phyloP scores from a whole-genome alignment of 2,797 vertebrate genomes.

The Notamacropus eugenii region DNA sequence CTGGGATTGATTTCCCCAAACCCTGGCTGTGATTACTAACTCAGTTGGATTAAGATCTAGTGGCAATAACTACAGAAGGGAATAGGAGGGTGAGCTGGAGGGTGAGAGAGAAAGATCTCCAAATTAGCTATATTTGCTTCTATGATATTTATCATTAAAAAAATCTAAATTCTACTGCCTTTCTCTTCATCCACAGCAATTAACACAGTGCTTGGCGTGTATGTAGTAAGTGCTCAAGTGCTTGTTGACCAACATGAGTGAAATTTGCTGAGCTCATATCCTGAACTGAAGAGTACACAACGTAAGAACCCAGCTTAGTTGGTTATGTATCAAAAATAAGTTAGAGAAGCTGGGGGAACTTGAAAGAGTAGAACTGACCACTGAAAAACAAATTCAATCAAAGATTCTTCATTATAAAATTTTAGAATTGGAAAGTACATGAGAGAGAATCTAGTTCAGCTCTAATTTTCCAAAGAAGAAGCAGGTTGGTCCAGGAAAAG shows the following conservation, averaged over 20 bases:
- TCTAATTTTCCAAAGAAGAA: background rate
- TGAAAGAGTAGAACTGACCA: background rate
- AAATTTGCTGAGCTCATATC: constrained; percentile 34
- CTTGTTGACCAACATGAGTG: background rate
- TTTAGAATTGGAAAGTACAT: background rate
- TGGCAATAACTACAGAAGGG: background rate
- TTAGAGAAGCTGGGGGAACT: background rate
- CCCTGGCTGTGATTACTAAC: background rate
- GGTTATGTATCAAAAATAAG: constrained; percentile 33
- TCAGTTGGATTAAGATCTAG: background rate
- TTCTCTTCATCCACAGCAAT: background rate
- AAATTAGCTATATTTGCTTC: background rate
- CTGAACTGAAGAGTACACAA: constrained; percentile 28
- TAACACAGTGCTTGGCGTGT: background rate
- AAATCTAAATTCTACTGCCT: background rate
- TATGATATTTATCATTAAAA: background rate
- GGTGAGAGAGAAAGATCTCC: background rate
- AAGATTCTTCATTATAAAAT: background rate
- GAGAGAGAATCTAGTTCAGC: background rate
- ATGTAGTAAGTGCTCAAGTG: background rate
- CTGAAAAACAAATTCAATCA: background rate
- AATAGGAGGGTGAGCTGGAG: background rate
- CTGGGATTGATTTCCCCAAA: background rate
- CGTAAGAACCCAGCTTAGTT: background rate
- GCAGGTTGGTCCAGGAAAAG: background rate